Base-by-base conservation (phyloP, 1,140 invertebrate genomes). In the Monochamus saltuarius region DNA sequence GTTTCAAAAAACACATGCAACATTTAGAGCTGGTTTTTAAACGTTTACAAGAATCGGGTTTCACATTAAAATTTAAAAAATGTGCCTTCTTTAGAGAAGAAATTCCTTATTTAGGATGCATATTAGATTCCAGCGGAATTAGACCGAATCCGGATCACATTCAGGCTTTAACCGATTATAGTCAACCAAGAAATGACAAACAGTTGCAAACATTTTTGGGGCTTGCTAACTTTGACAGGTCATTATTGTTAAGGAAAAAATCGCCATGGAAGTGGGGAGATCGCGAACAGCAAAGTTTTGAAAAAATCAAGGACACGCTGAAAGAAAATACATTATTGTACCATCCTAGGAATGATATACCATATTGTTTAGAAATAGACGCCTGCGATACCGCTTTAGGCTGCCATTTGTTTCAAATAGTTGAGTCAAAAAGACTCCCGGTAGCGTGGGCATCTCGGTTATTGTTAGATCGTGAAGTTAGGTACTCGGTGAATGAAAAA, bases 81-180 rank as follows among this genome's bases (percentile, higher is more conserved):
- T 52, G 50, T 7, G 13, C 22, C 13, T 52, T 52, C 11, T 22
- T 35, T 36, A 17, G 50, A 35, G 17, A 29, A 4, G 34, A 36
- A 38, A 52, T 52, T 11, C 50, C 35, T 35, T 52, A 34, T 52
- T n/a, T 52, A n/a, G 50, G 50, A n/a, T 35, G 35, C 16, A 36
- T 52, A 34, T 35, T 52, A 11, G 10, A 52, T 17, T 4, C 35
- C 10, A 29, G 8, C 8, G 56, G 47, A 16, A 42, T 51, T n/a
- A 8, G 35, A 19, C 46, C 36, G n/a, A 11, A 36, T 34, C 50
- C 50, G 10, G 36, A 4, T 13, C 17, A 22, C 11, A 52, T 52
- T 36, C 50, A 52, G 36, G 50, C 50, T 13, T 14, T 52, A 35
- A 35, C 29, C 22, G 29, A 52, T 35, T 35, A 52, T 36, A n/a